These are phyloP conservation scores for Podarcis lilfordi DNA, from an alignment of 2,797 vertebrate species.

Conservation along the genomic window DNA sequence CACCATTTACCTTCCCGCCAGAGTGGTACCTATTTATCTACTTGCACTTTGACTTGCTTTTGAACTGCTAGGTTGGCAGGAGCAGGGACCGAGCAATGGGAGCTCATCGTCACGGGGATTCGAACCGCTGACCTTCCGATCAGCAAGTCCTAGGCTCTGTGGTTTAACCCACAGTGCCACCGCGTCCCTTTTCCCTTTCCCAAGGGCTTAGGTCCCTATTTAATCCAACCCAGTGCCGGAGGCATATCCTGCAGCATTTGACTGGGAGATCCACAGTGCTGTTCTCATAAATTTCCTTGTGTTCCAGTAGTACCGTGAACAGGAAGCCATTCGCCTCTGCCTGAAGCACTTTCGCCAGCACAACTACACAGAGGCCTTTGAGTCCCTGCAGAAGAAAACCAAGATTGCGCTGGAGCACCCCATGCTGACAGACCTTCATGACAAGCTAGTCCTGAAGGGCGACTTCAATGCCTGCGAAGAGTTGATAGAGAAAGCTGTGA, in stretches of 20 bases:
- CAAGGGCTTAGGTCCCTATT: not conserved
- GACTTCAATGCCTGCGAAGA: constrained; percentile 98
- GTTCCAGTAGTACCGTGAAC: constrained; percentile 97
- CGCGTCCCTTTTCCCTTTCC: too few species aligned
- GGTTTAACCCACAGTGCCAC: too few species aligned
- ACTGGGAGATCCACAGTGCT: constrained; percentile 18
- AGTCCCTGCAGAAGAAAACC: constrained; percentile 99
- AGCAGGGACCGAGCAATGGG: too few species aligned
- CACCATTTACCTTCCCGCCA: too few species aligned
- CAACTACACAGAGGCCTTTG: constrained; percentile 99
- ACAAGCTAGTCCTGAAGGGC: constrained; percentile 93
- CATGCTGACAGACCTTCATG: constrained; percentile 97
- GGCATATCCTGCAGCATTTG: too few species aligned
- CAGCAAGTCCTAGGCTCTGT: too few species aligned
- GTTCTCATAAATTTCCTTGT: constrained; percentile 79
- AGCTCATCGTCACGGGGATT: too few species aligned
- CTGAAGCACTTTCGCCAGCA: constrained; percentile 98
- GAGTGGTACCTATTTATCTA: too few species aligned
- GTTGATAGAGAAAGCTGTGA: constrained; percentile 97
- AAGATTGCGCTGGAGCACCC: constrained; percentile 96
- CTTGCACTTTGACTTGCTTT: too few species aligned
- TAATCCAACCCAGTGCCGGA: not conserved
- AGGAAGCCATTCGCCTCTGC: constrained; percentile 99
- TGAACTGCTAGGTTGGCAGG: too few species aligned
- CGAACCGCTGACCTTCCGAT: too few species aligned